phyloP scores from a whole-genome alignment of 2,113 vertebrate species.

The Lamprologus callipterus region DNA sequence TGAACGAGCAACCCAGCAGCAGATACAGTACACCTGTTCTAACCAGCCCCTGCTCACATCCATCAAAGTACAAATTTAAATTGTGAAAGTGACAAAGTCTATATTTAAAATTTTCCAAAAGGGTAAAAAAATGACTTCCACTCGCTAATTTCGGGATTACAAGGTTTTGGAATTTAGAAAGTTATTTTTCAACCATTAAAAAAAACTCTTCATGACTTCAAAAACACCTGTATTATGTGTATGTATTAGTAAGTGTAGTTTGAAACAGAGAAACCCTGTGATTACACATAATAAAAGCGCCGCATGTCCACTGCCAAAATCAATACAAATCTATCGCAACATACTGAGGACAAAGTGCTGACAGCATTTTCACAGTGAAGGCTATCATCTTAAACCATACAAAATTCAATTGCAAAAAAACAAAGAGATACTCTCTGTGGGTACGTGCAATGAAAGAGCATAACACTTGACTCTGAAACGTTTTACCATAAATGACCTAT shows the following conservation, averaged over 20 bases:
- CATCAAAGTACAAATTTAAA: not conserved
- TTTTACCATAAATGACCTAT: conserved; percentile 3
- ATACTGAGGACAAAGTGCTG: conserved; percentile 3
- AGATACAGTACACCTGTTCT: not conserved
- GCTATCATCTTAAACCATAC: not conserved
- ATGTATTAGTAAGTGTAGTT: not conserved
- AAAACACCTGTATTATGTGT: not conserved
- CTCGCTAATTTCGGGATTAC: fast-evolving
- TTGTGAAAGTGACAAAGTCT: not conserved
- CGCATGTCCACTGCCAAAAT: not conserved
- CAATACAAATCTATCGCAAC: conserved; percentile 5
- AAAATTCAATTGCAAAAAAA: not conserved
- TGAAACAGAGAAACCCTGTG: not conserved
- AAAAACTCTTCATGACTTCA: not conserved
- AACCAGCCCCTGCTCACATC: not conserved
- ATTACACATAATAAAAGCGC: not conserved
- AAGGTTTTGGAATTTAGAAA: not conserved
- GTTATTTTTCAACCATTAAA: not conserved
- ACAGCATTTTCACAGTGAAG: not conserved
- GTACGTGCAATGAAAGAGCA: not conserved
- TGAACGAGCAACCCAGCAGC: not conserved
- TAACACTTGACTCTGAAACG: not conserved
- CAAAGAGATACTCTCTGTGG: not conserved
- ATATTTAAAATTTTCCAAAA: not conserved
- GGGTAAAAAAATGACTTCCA: not conserved